These are phyloP conservation scores for Quiscalus mexicanus DNA, from an alignment of 2,113 vertebrate species.

Conservation along the genomic window DNA sequence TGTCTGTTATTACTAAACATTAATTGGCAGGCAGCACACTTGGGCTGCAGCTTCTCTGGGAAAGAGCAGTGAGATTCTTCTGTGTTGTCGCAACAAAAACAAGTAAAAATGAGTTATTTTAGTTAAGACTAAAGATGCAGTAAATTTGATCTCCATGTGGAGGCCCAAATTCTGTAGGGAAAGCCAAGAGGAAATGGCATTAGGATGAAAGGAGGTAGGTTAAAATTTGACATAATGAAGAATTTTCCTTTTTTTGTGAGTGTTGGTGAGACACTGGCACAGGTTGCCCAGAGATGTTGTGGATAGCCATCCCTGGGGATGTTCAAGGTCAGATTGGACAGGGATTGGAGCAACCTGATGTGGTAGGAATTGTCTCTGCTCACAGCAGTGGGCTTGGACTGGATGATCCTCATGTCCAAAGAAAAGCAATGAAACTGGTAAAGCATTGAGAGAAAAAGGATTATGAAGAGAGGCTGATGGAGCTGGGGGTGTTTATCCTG, in stretches of 20 bases:
- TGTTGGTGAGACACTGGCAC: neutral
- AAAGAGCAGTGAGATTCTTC: neutral
- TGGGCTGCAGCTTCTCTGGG: neutral
- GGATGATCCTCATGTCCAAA: neutral
- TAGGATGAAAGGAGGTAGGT: neutral
- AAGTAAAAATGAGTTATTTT: neutral
- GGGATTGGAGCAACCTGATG: neutral
- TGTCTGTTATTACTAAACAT: neutral
- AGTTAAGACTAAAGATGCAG: neutral
- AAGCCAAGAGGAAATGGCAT: neutral
- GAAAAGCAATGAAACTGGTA: neutral
- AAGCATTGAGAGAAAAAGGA: neutral
- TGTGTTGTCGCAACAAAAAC: neutral
- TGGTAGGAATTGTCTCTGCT: neutral
- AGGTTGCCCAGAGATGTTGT: neutral
- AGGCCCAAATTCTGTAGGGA: neutral
- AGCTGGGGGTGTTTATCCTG: neutral
- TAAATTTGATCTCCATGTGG: neutral
- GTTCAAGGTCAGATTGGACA: neutral
- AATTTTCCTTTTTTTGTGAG: too few relatives aligned
- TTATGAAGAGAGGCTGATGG: neutral
- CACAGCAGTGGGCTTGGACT: neutral
- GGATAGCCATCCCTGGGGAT: neutral
- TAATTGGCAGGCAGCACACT: rapidly evolving
- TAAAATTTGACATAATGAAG: neutral